Percentiles rank a stretch among this genome's conserved stretches.
Evolutionary conservation across 2,113 vertebrate genomes (phyloP).

Genomic region (Saccopteryx leptura): DNA sequence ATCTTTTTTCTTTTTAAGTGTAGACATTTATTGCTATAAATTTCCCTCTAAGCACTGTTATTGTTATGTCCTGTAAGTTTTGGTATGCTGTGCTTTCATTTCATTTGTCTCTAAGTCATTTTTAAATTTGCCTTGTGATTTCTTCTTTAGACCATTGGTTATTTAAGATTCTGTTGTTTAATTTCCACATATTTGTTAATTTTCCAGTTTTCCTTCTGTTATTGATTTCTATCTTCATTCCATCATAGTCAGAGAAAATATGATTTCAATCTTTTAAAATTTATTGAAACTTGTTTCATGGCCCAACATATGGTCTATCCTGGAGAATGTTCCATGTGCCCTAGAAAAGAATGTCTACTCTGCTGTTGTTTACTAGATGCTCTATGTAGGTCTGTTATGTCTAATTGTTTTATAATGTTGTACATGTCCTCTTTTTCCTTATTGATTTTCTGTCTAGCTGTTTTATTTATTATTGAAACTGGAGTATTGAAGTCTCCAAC

Average conservation of each 20-base stretch:
- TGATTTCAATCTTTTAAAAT: slow-evolving; percentile 50
- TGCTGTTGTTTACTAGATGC: not conserved
- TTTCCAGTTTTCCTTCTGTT: slow-evolving; percentile 38
- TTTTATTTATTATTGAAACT: not conserved
- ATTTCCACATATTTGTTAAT: slow-evolving; percentile 24
- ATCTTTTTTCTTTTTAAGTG: not conserved
- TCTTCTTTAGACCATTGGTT: not conserved
- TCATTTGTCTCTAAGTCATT: slow-evolving; percentile 11
- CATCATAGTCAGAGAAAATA: not conserved
- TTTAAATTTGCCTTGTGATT: slow-evolving; percentile 39
- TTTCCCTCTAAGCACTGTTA: not conserved
- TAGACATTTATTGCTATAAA: not conserved
- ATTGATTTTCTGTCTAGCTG: not conserved
- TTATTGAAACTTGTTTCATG: slow-evolving; percentile 36
- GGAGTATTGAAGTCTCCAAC: not conserved
- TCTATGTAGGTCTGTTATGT: not conserved
- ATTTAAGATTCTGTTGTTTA: slow-evolving; percentile 16
- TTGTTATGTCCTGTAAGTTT: not conserved
- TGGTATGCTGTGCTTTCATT: not conserved
- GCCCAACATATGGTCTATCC: not conserved
- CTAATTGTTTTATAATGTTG: not conserved
- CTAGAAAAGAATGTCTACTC: not conserved
- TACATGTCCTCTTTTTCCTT: not conserved
- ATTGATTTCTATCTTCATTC: slow-evolving; percentile 53
- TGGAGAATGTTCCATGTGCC: slow-evolving; percentile 18